phyloP scores from a whole-genome alignment of 2,888 invertebrate genomes.

The Linnaemya tessellans region DNA sequence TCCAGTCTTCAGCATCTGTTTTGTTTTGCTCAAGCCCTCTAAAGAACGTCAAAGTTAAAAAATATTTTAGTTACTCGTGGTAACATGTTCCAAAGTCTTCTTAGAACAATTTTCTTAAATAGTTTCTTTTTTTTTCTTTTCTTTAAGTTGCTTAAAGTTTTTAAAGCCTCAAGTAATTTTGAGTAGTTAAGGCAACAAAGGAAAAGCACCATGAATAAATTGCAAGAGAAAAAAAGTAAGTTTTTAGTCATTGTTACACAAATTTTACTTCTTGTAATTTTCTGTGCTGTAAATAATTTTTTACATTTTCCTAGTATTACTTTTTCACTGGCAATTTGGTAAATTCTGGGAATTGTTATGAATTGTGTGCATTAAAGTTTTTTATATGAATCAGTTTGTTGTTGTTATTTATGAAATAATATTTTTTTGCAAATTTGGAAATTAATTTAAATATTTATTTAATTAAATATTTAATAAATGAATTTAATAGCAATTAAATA shows the following conservation, averaged over 20 bases:
- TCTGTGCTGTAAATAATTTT: constrained; percentile 4
- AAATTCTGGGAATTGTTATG: constrained; percentile 6
- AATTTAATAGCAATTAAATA: too few species aligned
- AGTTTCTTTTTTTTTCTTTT: constrained; percentile 10
- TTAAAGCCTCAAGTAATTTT: constrained; percentile 53
- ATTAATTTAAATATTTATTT: background rate
- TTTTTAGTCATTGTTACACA: background rate
- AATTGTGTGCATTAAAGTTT: background rate
- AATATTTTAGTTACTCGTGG: constrained; percentile 29
- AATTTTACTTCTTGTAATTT: constrained; percentile 5
- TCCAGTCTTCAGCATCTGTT: constrained; percentile 16
- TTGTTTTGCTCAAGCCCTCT: background rate
- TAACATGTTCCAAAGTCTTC: constrained; percentile 53
- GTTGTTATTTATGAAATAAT: background rate
- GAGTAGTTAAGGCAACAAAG: constrained; percentile 55
- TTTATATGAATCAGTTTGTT: background rate
- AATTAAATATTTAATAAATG: too few species aligned
- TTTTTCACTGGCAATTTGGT: constrained; percentile 13
- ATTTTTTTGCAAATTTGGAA: background rate
- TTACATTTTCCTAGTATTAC: background rate
- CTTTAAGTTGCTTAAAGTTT: constrained; percentile 27
- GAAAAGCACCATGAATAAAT: background rate
- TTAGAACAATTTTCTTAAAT: constrained; percentile 40
- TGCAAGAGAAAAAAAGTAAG: background rate
- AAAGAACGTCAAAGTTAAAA: constrained; percentile 16